These are phyloP conservation scores for Tympanoctomys barrerae DNA, from an alignment of 2,797 vertebrate genomes.

Conservation along the genomic window DNA sequence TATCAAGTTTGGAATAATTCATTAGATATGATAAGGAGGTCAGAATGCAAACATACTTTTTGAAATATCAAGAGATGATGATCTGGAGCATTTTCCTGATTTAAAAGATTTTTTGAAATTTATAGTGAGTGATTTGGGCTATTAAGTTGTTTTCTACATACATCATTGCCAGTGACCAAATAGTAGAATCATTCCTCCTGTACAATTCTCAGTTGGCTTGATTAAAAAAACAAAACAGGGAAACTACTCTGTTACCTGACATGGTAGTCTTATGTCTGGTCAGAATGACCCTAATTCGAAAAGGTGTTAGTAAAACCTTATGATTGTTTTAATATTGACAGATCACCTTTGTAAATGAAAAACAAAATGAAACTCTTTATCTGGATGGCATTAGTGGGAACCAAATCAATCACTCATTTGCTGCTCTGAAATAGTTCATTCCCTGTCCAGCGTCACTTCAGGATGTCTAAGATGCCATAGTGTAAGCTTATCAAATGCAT, in stretches of 20 bases:
- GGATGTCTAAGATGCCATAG: not conserved
- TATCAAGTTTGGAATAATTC: not conserved
- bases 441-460: not conserved
- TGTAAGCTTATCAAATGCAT: conserved; percentile 10
- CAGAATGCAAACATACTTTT: not conserved
- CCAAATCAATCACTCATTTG: not conserved
- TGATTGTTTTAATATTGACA: not conserved
- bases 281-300: conserved; percentile 2
- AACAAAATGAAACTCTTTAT: not conserved
- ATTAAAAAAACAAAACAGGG: not conserved
- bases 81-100: not conserved
- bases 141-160: conserved; percentile 26
- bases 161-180: not conserved
- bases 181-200: not conserved
- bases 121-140: not conserved
- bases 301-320: not conserved
- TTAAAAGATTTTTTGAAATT: conserved; percentile 12
- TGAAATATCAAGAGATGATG: not conserved
- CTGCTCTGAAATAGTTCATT: conserved; percentile 41
- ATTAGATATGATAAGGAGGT: not conserved
- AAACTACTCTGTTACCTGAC: not conserved
- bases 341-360: conserved; percentile 1
- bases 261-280: conserved; percentile 7
- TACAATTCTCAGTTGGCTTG: conserved; percentile 7
- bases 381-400: not conserved